These are phyloP conservation scores for Copsychus sechellarum DNA, from an alignment of 2,113 vertebrate species.

Conservation along the genomic window DNA sequence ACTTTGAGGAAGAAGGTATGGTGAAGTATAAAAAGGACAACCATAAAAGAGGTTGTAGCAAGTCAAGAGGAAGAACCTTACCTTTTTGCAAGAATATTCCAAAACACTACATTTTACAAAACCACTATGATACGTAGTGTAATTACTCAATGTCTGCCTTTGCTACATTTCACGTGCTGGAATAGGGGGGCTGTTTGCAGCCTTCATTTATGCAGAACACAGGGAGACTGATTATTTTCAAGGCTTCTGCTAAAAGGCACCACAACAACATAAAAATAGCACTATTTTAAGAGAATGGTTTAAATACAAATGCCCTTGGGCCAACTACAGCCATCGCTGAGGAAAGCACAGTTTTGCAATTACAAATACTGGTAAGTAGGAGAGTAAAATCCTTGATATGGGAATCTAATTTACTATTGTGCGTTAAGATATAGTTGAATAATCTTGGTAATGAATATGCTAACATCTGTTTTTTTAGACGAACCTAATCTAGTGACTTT, in stretches of 20 bases:
- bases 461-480: slow-evolving; percentile 5
- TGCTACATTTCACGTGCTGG: background rate
- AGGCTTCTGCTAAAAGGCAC: background rate
- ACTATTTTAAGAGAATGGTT: background rate
- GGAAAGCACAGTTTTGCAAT: background rate
- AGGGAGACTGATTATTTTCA: background rate
- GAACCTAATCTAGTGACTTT: slow-evolving; percentile 2
- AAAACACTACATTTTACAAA: background rate
- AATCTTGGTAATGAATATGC: background rate
- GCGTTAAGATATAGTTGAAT: slow-evolving; percentile 11
- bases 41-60: background rate
- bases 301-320: background rate
- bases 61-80: background rate
- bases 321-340: background rate
- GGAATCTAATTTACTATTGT: background rate
- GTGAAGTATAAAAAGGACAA: background rate
- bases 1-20: background rate
- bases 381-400: background rate
- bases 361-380: background rate
- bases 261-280: background rate
- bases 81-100: background rate
- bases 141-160: background rate
- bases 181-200: background rate
- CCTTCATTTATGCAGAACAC: background rate
- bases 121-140: rapidly evolving